Conservation (phyloP, 2,113 vertebrate species). For the Cervus canadensis region DNA sequence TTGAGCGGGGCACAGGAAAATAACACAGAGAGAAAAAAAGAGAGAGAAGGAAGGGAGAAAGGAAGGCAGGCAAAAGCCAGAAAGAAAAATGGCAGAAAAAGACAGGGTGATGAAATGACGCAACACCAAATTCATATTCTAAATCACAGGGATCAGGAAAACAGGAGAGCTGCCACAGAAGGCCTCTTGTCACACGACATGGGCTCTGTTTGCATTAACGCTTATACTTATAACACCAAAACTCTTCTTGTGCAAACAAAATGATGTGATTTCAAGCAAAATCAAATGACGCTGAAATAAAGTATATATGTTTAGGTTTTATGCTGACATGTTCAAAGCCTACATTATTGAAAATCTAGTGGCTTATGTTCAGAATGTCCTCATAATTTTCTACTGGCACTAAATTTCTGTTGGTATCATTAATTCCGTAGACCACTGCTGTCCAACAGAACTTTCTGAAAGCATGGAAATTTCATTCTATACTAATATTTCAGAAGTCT, state of each 20-base stretch:
- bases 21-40: not conserved
- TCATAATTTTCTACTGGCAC: slow-evolving; percentile 9
- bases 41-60: slow-evolving; percentile 24
- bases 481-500: not conserved
- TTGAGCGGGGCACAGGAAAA: slow-evolving; percentile 56
- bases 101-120: slow-evolving; percentile 73
- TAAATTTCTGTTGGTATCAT: not conserved
- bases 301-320: slow-evolving; percentile 57
- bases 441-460: not conserved
- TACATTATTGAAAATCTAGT: slow-evolving; percentile 64
- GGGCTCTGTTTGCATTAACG: slow-evolving; percentile 15
- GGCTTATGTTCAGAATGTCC: slow-evolving; percentile 58
- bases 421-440: not conserved
- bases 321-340: slow-evolving; percentile 65
- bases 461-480: not conserved
- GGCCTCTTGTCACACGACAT: slow-evolving; percentile 24
- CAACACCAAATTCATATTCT: slow-evolving; percentile 62
- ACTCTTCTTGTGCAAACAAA: slow-evolving; percentile 35
- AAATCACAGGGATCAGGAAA: slow-evolving; percentile 63
- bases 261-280: slow-evolving; percentile 68
- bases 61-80: slow-evolving; percentile 34
- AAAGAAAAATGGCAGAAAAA: slow-evolving; percentile 76
- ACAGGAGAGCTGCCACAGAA: slow-evolving; percentile 14
- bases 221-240: not conserved
- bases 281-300: slow-evolving; percentile 72